Evolutionary conservation across 1,140 invertebrate species (phyloP), one percentile per base, ranked within the genome.

Genomic region (Chelonus insularis): DNA sequence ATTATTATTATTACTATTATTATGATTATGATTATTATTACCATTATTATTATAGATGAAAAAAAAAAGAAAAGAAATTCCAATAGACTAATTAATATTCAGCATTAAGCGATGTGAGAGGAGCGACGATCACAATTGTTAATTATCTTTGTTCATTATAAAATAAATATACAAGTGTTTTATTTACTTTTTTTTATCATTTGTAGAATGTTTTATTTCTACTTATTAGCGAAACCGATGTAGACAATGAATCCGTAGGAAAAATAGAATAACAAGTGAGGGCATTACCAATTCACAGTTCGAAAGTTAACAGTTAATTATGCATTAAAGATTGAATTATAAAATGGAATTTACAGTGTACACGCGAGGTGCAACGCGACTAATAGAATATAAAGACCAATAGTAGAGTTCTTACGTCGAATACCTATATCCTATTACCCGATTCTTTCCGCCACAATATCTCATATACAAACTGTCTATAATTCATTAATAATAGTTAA

Each of bases 241-340:
- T 48, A 59, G 45, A 50, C 36, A 45, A n/a, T n/a, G n/a, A n/a
- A n/a, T n/a, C n/a, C n/a, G n/a, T 12, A 57, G 12, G 41, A 47
- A 37, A 50, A 50, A 50, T 23, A 29, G 37, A 32, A 12, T 41
- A 18, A 25, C 21, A 59, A 59, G 57, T 29, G 57, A 59, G 57
- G 57, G 57, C 57, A 59, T 59, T 59, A 59, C 14, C 20, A 59
- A 50, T 58, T 50, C 45, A 51, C 45, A 59, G 20, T 34, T 59
- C 45, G 50, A 50, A 59, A 18, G 43, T 59, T 32, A 52, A 59
- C 57, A 59, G 20, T n/a, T n/a, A n/a, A n/a, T n/a, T n/a, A 59
- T 47, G 32, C 57, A 59, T 59, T 59, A 59, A 48, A 50, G 34
- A 32, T 47, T 57, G 41, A 57, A n/a, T n/a, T n/a, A 12, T 59